Evolutionary conservation across 1,140 invertebrate genomes (phyloP).

Genomic region (Thrips palmi): DNA sequence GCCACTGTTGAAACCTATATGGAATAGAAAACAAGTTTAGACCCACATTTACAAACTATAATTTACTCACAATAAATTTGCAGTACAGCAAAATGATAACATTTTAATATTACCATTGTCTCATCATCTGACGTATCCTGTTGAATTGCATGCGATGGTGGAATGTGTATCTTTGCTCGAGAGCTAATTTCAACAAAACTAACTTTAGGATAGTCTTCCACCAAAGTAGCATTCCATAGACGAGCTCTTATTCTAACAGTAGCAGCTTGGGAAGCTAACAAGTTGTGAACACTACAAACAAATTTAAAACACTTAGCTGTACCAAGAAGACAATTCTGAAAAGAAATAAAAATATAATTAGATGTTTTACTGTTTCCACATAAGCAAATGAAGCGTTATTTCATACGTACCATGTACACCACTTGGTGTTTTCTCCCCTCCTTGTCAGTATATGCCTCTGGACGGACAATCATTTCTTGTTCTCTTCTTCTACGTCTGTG

Average conservation of each 20-base stretch:
- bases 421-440: slow-evolving; percentile 50
- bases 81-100: slow-evolving; percentile 7
- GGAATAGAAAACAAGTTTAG: slow-evolving; percentile 20
- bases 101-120: slow-evolving; percentile 10
- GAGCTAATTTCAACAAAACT: slow-evolving; percentile 66
- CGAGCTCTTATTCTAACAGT: slow-evolving; percentile 60
- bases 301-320: slow-evolving; percentile 78
- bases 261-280: slow-evolving; percentile 50
- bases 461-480: slow-evolving; percentile 47
- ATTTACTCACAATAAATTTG: slow-evolving; percentile 8
- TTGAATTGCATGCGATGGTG: slow-evolving; percentile 45
- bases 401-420: slow-evolving; percentile 54
- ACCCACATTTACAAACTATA: no score
- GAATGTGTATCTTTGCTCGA: slow-evolving; percentile 49
- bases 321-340: slow-evolving; percentile 55
- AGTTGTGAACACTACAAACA: slow-evolving; percentile 54
- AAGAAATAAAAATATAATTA: slow-evolving; percentile 16
- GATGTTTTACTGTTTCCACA: not conserved
- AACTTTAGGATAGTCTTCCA: slow-evolving; percentile 72
- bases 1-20: slow-evolving; percentile 57
- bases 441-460: slow-evolving; percentile 46
- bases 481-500: slow-evolving; percentile 37
- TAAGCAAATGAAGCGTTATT: not conserved
- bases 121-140: slow-evolving; percentile 48
- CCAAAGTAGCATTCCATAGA: slow-evolving; percentile 79